Conservation (phyloP, 2,113 vertebrate species). For the Sinocyclocheilus rhinocerous region DNA sequence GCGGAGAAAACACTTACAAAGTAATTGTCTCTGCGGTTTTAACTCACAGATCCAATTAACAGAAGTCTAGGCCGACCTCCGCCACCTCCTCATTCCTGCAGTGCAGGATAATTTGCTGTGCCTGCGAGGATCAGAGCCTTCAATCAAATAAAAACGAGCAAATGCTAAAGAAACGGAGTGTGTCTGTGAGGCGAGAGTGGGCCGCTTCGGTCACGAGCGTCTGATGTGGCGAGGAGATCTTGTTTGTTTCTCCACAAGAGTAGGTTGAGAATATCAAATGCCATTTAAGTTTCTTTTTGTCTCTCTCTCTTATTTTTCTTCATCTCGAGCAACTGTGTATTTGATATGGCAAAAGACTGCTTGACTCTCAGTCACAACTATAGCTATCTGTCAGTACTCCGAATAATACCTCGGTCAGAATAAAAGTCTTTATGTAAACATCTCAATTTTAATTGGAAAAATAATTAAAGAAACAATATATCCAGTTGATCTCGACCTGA, state of each 20-base stretch:
- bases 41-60: slow-evolving; percentile 71
- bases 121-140: slow-evolving; percentile 34
- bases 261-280: slow-evolving; percentile 34
- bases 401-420: neutral
- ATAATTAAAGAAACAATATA: neutral
- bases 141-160: neutral
- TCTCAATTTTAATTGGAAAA: neutral
- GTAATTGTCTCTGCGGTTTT: slow-evolving; percentile 65
- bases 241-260: slow-evolving; percentile 2
- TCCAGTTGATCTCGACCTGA: neutral
- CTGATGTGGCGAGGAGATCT: neutral
- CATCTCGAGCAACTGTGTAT: neutral
- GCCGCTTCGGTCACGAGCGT: neutral
- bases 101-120: slow-evolving; percentile 37
- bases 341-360: neutral
- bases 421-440: neutral
- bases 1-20: slow-evolving; percentile 70
- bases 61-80: slow-evolving; percentile 19
- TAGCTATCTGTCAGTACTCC: neutral
- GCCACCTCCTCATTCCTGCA: slow-evolving; percentile 34
- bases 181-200: neutral
- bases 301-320: neutral
- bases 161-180: slow-evolving; percentile 10
- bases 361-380: neutral
- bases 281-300: neutral